Evolutionary conservation across 2,888 invertebrate species (phyloP).

Genomic region (Coelinius sp.): DNA sequence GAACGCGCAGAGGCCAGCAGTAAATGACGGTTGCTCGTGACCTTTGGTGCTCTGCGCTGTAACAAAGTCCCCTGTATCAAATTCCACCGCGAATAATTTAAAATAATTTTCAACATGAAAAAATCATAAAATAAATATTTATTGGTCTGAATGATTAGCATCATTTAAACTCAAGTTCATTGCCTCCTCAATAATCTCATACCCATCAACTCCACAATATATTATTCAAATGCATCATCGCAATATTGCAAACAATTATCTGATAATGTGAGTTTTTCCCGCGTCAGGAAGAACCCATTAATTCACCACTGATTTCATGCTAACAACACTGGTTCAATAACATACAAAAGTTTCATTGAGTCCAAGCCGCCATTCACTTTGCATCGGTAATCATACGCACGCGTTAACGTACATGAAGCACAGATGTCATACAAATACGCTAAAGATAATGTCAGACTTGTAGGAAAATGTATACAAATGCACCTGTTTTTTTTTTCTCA

Average conservation of each 20-base stretch:
- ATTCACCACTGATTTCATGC: neutral
- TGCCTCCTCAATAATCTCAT: too few relatives aligned
- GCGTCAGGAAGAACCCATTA: neutral
- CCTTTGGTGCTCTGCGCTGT: slow-evolving; percentile 11
- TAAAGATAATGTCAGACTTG: slow-evolving; percentile 10
- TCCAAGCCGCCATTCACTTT: slow-evolving; percentile 27
- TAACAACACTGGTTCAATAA: neutral
- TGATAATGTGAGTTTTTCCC: neutral
- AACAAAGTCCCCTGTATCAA: slow-evolving; percentile 31
- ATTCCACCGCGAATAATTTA: slow-evolving; percentile 8
- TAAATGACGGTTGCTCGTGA: slow-evolving; percentile 31
- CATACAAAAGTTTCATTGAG: slow-evolving; percentile 23
- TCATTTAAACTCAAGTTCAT: too few relatives aligned
- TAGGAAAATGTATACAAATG: neutral
- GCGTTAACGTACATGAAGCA: slow-evolving; percentile 12
- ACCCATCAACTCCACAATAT: too few relatives aligned
- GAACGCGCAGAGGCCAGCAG: slow-evolving; percentile 39
- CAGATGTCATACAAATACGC: neutral
- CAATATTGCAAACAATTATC: neutral
- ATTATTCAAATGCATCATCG: neutral
- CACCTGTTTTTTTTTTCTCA: slow-evolving; percentile 11
- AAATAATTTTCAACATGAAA: neutral
- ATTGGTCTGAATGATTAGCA: too few relatives aligned
- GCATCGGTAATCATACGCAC: slow-evolving; percentile 22
- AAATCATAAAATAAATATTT: too few relatives aligned